Conservation (phyloP, 2,797 vertebrate species). For the Psittacula echo region DNA sequence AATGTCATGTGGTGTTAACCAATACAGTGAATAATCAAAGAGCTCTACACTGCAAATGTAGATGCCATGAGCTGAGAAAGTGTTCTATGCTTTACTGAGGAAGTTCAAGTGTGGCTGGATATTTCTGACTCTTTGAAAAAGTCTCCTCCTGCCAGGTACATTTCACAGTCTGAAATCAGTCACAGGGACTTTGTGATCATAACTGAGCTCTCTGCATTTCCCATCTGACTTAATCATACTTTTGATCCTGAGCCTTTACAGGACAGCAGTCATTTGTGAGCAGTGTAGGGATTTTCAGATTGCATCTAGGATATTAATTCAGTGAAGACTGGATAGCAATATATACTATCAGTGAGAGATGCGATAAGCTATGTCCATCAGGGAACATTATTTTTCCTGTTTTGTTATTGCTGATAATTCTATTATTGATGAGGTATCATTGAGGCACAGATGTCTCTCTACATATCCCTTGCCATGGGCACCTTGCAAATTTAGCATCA, state of each 20-base stretch:
- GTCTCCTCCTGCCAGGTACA: not conserved
- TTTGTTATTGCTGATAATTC: not conserved
- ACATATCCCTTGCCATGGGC: not conserved
- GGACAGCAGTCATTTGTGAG: not conserved
- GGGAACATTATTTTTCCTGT: not conserved
- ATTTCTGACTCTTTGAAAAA: not conserved
- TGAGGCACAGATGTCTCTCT: not conserved
- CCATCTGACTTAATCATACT: not conserved
- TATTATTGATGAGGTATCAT: not conserved
- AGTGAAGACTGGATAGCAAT: not conserved
- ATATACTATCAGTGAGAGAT: not conserved
- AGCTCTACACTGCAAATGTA: not conserved
- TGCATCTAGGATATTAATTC: not conserved
- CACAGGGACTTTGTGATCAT: not conserved
- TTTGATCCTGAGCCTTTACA: not conserved
- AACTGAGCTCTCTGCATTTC: not conserved
- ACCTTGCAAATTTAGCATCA: conserved; percentile 1
- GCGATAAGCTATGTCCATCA: not conserved
- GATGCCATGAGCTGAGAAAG: not conserved
- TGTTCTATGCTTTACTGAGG: not conserved
- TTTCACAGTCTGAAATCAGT: not conserved
- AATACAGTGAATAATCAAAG: not conserved
- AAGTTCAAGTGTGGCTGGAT: not conserved
- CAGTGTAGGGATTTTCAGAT: not conserved
- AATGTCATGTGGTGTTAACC: not conserved